Evolutionary conservation across 53 echinoderm and acorn worm genomes (phyloP).

Genomic region (Pentamera pediparva): DNA sequence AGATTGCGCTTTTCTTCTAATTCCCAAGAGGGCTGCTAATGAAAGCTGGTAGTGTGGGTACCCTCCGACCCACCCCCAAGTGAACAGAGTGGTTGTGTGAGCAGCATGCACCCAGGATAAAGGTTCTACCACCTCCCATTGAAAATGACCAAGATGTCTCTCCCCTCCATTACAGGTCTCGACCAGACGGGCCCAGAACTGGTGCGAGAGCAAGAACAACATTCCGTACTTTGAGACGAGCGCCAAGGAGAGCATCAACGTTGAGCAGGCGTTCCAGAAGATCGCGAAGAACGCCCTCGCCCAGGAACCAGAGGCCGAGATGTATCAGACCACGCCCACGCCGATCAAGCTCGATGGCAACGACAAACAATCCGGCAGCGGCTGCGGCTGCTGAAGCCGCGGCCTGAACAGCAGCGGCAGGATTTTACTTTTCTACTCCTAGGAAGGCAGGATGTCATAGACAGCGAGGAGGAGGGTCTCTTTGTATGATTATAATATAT

Average conservation of each 20-base stretch:
- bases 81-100: too few relatives aligned
- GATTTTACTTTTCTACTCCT: not conserved
- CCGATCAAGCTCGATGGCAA: conserved; percentile 85
- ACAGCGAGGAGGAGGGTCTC: not conserved
- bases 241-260: conserved; percentile 98
- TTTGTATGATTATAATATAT: not conserved
- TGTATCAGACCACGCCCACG: conserved; percentile 86
- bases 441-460: too few relatives aligned
- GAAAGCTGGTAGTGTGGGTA: too few relatives aligned
- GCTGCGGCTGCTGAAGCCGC: conserved; percentile 80
- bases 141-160: too few relatives aligned
- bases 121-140: too few relatives aligned
- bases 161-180: conserved; percentile 57
- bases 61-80: too few relatives aligned
- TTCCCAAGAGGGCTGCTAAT: too few relatives aligned
- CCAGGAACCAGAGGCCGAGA: conserved; percentile 89
- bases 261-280: conserved; percentile 99
- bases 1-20: too few relatives aligned
- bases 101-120: too few relatives aligned
- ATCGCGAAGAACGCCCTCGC: conserved; percentile 99
- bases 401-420: too few relatives aligned
- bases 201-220: conserved; percentile 99
- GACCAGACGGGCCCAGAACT: conserved; percentile 92
- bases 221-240: conserved; percentile 99
- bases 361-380: conserved; percentile 66